phyloP scores from a whole-genome alignment of 2,797 vertebrate species.

The Oophaga sylvatica region DNA sequence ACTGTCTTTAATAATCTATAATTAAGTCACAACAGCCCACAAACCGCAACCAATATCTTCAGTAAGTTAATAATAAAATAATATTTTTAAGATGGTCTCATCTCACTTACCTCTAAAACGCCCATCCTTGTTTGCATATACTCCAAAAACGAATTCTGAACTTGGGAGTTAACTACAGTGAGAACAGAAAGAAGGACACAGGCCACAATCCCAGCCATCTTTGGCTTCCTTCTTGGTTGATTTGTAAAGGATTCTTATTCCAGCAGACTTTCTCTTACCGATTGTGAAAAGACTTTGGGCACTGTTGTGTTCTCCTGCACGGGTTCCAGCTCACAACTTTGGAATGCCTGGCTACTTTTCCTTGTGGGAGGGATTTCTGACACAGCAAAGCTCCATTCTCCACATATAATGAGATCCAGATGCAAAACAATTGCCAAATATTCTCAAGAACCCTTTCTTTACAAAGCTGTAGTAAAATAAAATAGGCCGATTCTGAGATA shows the following conservation, averaged over 20 bases:
- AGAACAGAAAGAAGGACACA: slow-evolving; percentile 74
- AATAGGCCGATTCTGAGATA: slow-evolving; percentile 38
- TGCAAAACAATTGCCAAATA: slow-evolving; percentile 62
- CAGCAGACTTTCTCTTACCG: slow-evolving; percentile 17
- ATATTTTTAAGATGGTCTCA: background rate
- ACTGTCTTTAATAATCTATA: background rate
- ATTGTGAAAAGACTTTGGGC: slow-evolving; percentile 31
- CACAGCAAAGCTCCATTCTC: slow-evolving; percentile 48
- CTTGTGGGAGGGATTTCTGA: slow-evolving; percentile 56
- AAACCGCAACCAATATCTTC: no score
- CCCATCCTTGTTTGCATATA: slow-evolving; percentile 91
- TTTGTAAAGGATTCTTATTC: slow-evolving; percentile 38
- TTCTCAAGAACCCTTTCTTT: slow-evolving; percentile 66
- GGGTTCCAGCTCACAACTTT: slow-evolving; percentile 75
- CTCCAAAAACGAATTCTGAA: slow-evolving; percentile 91
- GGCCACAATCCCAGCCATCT: slow-evolving; percentile 66
- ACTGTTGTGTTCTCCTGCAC: slow-evolving; percentile 60
- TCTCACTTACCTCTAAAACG: slow-evolving; percentile 88
- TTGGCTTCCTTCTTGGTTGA: slow-evolving; percentile 35
- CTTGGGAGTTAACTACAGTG: slow-evolving; percentile 68
- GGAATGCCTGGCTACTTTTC: slow-evolving; percentile 75
- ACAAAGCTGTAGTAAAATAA: slow-evolving; percentile 28
- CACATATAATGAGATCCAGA: slow-evolving; percentile 71
- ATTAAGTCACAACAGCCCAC: background rate
- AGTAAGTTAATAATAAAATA: background rate